Evolutionary conservation across 1,140 invertebrate genomes (phyloP), one percentile per base, ranked within the genome.

Genomic region (Trypoxylus dichotomus): DNA sequence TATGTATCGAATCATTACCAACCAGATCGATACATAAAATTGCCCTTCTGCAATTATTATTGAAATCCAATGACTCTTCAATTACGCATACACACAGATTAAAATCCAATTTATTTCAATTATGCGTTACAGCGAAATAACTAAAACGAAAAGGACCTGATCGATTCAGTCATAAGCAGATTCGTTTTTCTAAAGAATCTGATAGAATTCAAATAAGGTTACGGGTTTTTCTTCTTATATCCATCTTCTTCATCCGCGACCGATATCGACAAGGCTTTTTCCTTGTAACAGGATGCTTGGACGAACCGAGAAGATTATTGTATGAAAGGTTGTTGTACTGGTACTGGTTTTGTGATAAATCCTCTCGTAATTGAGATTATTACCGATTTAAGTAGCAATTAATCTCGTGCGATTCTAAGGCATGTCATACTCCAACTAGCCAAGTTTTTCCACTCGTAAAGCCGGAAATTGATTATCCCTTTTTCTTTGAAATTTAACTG

Each of bases 101-200:
- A 58, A 58, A 58, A 19, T 58, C 21, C 47, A 21, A 58, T 58
- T 58, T 58, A 58, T 58, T 58, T 58, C 47, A 58, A 58, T 58
- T 58, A 58, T 13, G 7, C 21, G 1, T 8, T 5, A 37, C 32
- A 37, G 10, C 32, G 32, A 37, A 37, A 37, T 37, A 37, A 37
- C 32, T 37, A 37, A 37, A 37, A 37, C 32, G 10, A 7, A 37
- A 8, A 37, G 3, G 10, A 37, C 32, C 32, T 37, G 5, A 8
- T 5, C 32, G 32, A 2, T 37, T 37, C 32, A 37, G 32, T 8
- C 10, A 37, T 37, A 37, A 37, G 32, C 32, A 5, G 32, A 37
- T 37, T 37, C 32, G 47, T 21, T 21, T 58, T 19, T 13, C 2
- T 21, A 19, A 58, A 21, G 15, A 58, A 58, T n/a, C 21, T 21